These are phyloP conservation scores for Oreochromis grahami DNA, from an alignment of 2,797 vertebrate genomes.

Conservation along the genomic window DNA sequence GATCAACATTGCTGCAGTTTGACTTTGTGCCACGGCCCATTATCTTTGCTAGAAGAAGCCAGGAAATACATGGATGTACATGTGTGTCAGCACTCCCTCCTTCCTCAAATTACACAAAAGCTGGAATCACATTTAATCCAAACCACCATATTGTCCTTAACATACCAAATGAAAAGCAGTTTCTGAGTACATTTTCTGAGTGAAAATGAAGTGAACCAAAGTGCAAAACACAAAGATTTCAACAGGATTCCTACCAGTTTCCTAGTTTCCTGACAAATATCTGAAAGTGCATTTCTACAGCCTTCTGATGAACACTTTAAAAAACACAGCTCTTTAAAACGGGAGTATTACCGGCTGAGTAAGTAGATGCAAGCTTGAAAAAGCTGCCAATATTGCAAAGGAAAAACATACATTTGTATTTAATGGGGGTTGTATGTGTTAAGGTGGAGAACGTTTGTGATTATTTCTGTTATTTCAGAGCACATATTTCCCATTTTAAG, in stretches of 20 bases:
- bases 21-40: neutral
- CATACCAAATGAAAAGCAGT: neutral
- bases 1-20: neutral
- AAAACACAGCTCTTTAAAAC: neutral
- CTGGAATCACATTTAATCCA: neutral
- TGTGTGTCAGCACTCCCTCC: neutral
- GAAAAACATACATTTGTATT: neutral
- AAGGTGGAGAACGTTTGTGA: neutral
- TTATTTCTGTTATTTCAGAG: neutral
- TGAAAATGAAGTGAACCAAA: neutral
- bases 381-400: neutral
- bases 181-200: neutral
- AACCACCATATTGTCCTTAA: neutral
- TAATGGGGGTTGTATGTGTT: neutral
- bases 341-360: neutral
- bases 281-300: neutral
- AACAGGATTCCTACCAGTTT: neutral
- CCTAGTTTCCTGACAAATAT: neutral
- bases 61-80: neutral
- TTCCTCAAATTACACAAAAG: neutral
- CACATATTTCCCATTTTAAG: neutral
- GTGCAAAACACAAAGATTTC: neutral
- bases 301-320: neutral
- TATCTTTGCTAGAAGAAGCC: neutral
- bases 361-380: neutral